These are phyloP conservation scores for Austrofundulus limnaeus DNA, from an alignment of 2,113 vertebrate species.

Conservation along the genomic window DNA sequence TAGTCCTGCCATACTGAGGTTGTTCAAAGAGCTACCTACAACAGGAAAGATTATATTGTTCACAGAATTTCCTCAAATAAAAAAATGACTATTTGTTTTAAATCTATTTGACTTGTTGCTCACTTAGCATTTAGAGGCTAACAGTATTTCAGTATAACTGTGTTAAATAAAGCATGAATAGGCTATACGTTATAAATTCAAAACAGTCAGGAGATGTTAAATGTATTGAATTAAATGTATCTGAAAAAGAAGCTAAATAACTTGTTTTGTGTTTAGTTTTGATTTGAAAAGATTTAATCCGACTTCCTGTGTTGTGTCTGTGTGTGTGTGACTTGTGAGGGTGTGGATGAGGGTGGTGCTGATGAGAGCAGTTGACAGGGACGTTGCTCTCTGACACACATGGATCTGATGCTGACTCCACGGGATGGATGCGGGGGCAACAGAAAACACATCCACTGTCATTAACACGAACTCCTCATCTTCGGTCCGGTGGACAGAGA, in stretches of 20 bases:
- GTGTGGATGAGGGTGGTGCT: conserved; percentile 58
- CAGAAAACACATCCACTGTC: conserved; percentile 5
- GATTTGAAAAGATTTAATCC: background rate
- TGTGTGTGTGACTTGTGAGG: conserved; percentile 28
- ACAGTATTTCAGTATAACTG: too few relatives aligned
- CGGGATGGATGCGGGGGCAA: conserved; percentile 13
- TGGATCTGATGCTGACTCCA: conserved; percentile 37
- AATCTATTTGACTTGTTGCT: too few relatives aligned
- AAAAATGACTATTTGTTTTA: too few relatives aligned
- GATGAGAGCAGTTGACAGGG: conserved; percentile 59
- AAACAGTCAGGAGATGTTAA: too few relatives aligned
- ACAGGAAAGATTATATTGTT: too few relatives aligned
- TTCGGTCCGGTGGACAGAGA: conserved; percentile 4
- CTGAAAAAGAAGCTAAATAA: background rate
- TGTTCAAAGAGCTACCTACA: too few relatives aligned
- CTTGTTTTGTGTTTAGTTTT: background rate
- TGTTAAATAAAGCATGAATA: too few relatives aligned
- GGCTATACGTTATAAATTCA: too few relatives aligned
- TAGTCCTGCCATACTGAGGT: too few relatives aligned
- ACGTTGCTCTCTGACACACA: conserved; percentile 39
- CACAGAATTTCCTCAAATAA: too few relatives aligned
- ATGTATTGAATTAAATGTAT: background rate
- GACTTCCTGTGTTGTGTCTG: conserved; percentile 41
- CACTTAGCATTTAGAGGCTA: too few relatives aligned
- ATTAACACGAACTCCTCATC: conserved; percentile 15